phyloP scores from a whole-genome alignment of 1,140 invertebrate species.

The Anagrus nilaparvatae region DNA sequence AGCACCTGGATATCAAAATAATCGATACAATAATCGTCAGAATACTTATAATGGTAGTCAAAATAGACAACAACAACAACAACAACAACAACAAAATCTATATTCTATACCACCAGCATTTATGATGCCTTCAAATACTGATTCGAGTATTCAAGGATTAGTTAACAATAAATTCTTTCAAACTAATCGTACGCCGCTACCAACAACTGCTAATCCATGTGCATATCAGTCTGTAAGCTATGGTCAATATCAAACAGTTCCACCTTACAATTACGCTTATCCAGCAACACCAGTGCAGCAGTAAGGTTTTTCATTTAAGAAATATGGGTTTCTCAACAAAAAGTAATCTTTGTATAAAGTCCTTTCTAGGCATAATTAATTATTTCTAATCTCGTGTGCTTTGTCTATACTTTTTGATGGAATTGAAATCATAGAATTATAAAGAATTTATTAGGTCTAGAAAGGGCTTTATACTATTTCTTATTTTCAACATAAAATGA shows the following conservation, averaged over 20 bases:
- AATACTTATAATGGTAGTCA: slow-evolving; percentile 4
- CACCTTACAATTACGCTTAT: slow-evolving; percentile 44
- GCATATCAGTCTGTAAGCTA: slow-evolving; percentile 47
- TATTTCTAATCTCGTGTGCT: too few species aligned
- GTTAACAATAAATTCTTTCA: slow-evolving; percentile 56
- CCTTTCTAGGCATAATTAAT: too few species aligned
- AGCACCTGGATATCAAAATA: slow-evolving; percentile 27
- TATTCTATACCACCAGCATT: slow-evolving; percentile 44
- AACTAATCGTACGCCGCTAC: slow-evolving; percentile 42
- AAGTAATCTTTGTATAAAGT: too few species aligned
- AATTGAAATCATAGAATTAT: neutral
- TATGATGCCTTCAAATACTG: slow-evolving; percentile 40
- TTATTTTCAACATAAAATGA: too few species aligned
- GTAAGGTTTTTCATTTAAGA: slow-evolving; percentile 34
- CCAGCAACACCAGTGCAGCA: slow-evolving; percentile 42
- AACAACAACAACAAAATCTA: slow-evolving; percentile 37
- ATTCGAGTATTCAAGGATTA: slow-evolving; percentile 46
- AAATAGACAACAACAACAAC: slow-evolving; percentile 18
- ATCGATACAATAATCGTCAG: slow-evolving; percentile 26
- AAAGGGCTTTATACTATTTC: too few species aligned
- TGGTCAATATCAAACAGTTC: slow-evolving; percentile 40
- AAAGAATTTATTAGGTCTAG: neutral
- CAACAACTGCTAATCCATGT: slow-evolving; percentile 40
- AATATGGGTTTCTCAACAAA: too few species aligned
- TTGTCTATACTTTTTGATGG: too few species aligned